These are phyloP conservation scores for Loriculus beryllinus DNA, from an alignment of 2,797 vertebrate genomes.

Conservation along the genomic window DNA sequence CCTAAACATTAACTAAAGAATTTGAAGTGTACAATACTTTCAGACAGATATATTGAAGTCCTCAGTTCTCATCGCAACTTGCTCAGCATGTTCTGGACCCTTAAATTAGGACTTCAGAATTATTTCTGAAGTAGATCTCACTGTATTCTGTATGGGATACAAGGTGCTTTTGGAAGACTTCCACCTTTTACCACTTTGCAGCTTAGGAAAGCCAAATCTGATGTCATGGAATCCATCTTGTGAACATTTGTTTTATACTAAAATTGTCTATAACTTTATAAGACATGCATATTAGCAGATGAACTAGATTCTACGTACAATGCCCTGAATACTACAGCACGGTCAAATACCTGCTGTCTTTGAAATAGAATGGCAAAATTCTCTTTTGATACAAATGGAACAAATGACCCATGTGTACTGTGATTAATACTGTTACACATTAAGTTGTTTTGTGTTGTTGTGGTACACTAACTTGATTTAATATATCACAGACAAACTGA, in stretches of 20 bases:
- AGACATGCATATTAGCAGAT: not conserved
- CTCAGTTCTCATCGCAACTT: not conserved
- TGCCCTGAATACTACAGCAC: not conserved
- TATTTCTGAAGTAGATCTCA: not conserved
- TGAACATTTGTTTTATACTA: not conserved
- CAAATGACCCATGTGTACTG: not conserved
- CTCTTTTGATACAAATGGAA: not conserved
- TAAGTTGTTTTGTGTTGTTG: not conserved
- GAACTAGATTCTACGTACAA: not conserved
- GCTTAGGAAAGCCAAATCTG: not conserved
- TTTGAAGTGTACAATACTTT: not conserved
- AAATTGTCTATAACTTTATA: not conserved
- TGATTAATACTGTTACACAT: constrained; percentile 3
- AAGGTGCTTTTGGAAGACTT: not conserved
- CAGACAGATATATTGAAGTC: not conserved
- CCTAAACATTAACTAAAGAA: not conserved
- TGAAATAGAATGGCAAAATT: not conserved
- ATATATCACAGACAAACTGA: not conserved
- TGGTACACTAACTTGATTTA: not conserved
- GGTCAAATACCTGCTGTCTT: not conserved
- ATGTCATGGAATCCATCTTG: not conserved
- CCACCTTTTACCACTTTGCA: not conserved
- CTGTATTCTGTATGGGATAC: not conserved
- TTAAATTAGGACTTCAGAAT: not conserved
- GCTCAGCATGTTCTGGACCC: not conserved